Evolutionary conservation across 2,113 vertebrate genomes (phyloP).

Genomic region (Gavia stellata): DNA sequence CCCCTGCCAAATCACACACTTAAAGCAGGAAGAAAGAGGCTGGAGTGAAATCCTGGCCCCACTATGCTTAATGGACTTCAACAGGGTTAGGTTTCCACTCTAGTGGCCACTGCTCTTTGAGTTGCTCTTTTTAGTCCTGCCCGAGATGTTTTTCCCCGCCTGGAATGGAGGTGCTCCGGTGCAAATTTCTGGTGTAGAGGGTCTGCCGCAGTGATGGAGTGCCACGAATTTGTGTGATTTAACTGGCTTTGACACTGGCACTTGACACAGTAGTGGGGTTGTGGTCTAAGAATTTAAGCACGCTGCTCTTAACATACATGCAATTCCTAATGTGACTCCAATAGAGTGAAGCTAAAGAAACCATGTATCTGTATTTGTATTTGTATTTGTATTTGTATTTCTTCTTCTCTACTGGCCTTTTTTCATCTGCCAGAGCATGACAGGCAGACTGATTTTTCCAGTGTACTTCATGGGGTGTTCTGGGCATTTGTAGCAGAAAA

Average conservation of each 20-base stretch:
- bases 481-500: not conserved
- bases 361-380: not conserved
- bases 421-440: not conserved
- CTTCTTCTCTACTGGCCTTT: not conserved
- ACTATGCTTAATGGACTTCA: not conserved
- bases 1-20: conserved; percentile 34
- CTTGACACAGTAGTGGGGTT: not conserved
- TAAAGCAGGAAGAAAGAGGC: not conserved
- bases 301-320: not conserved
- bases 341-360: not conserved
- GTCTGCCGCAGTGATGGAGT: not conserved
- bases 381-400: not conserved
- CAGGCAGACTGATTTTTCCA: not conserved
- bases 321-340: not conserved
- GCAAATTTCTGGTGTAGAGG: not conserved
- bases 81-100: not conserved
- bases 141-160: not conserved
- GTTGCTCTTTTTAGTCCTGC: not conserved
- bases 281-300: not conserved
- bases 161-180: not conserved
- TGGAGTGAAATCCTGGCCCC: conserved; percentile 24
- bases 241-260: not conserved
- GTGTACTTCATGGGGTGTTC: not conserved
- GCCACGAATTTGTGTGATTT: not conserved
- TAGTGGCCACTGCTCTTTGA: not conserved